Conservation (phyloP, 2,113 vertebrate genomes). For the Rhabdomys dilectus region DNA sequence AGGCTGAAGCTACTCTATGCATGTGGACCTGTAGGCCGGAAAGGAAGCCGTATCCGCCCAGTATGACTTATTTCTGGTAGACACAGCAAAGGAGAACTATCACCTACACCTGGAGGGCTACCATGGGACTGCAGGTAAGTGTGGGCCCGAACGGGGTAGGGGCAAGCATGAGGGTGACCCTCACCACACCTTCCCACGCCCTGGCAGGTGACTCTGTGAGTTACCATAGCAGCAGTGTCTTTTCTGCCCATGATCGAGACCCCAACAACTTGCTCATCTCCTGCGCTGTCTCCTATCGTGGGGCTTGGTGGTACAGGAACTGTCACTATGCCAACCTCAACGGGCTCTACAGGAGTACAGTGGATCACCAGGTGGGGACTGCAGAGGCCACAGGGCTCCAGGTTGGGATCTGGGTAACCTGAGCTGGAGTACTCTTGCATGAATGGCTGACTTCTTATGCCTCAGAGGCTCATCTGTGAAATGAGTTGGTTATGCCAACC, state of each 20-base stretch:
- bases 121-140: slow-evolving; percentile 82
- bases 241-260: slow-evolving; percentile 92
- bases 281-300: slow-evolving; percentile 93
- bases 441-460: rapidly evolving
- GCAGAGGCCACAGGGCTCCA: rapidly evolving
- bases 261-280: slow-evolving; percentile 87
- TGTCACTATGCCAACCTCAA: slow-evolving; percentile 96
- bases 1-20: slow-evolving; percentile 80
- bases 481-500: background rate
- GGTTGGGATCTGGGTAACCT: background rate
- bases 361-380: slow-evolving; percentile 90
- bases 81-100: slow-evolving; percentile 65
- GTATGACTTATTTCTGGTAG: slow-evolving; percentile 83
- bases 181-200: background rate
- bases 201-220: slow-evolving; percentile 91
- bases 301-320: slow-evolving; percentile 97
- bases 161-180: background rate
- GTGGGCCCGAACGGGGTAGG: rapidly evolving
- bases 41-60: slow-evolving; percentile 76
- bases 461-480: background rate
- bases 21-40: slow-evolving; percentile 81
- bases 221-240: slow-evolving; percentile 91
- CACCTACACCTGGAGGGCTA: slow-evolving; percentile 84
- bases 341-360: slow-evolving; percentile 88
- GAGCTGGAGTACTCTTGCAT: background rate